Evolutionary conservation across 2,113 vertebrate species (phyloP).

Genomic region (Gnathonemus longibarbis): DNA sequence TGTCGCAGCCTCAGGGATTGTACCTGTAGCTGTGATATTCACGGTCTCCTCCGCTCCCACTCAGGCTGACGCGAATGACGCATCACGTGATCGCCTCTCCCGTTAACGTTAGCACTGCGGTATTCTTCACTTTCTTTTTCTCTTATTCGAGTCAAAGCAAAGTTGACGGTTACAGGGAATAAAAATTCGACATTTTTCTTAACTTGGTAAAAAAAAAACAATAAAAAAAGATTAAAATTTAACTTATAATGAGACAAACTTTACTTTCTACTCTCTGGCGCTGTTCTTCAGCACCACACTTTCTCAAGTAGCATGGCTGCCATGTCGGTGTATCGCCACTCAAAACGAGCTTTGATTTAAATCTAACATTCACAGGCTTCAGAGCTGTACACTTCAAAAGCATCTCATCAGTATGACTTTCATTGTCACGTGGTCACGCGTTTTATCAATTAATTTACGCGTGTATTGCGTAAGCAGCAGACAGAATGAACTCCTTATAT

Average conservation of each 20-base stretch:
- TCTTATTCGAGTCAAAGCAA: background rate
- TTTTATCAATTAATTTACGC: background rate
- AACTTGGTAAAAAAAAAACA: no score
- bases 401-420: background rate
- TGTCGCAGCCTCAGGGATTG: background rate
- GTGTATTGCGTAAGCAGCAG: background rate
- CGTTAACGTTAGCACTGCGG: background rate
- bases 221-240: background rate
- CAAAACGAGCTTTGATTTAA: background rate
- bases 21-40: background rate
- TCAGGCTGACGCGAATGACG: background rate
- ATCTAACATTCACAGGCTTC: background rate
- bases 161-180: background rate
- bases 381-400: background rate
- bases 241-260: background rate
- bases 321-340: background rate
- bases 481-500: background rate
- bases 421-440: background rate
- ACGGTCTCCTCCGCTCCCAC: background rate
- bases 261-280: conserved; percentile 24
- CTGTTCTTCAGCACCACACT: conserved; percentile 58
- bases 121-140: background rate
- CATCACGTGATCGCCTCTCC: background rate
- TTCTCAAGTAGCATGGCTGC: background rate
- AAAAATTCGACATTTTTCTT: background rate